Base-by-base conservation (phyloP, 2,113 vertebrate genomes). In the Podarcis raffonei region DNA sequence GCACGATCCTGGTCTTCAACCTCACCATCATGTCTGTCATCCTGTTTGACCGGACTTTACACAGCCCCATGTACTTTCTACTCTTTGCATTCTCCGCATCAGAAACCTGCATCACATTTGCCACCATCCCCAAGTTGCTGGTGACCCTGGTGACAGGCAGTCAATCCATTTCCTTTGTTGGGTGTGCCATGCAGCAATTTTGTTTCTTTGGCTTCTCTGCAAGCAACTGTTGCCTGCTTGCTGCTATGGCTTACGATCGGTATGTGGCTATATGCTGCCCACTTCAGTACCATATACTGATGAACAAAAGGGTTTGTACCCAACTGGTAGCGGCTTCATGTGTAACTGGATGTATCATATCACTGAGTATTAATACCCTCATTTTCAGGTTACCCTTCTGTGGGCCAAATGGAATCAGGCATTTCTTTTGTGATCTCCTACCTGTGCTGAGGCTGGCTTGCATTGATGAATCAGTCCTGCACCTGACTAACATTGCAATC, bases 181-280 rank as follows among this genome's bases (percentile, higher is more conserved):
- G 57, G 18, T 90, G 84, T 86, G 37, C 71, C 13, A 25, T 32
- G 13, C 89, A 90, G 37, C 42, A 81, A 30, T 82, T 39, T 85
- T 89, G 30, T 69, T 42, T 66, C 5, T 84, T 39, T 75, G 91
- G 84, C 37, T 93, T 93, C n/a, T 89, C 85, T 4, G n/a, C 69
- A 66, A 1, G 1, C 2, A 89, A 94, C 13, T 91, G 91, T 2
- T 90, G 92, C 25, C 37, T 94, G 76, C 35, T 92, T 62, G 92
- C 78, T 59, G 48, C 18, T 77, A 94, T 92, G 93, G 93, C 92
- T 0, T 90, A 93, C 77, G 93, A 94, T 62, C 57, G 88, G 1
- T 94, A 91, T 23, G n/a, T 87, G 66, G 93, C 91, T 22, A 92
- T 94, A 62, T 90, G 93, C 68, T 85, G 35, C 39, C 91, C 89